These are phyloP conservation scores for Cantharis nigra DNA, from an alignment of 2,888 invertebrate species.

Conservation along the genomic window DNA sequence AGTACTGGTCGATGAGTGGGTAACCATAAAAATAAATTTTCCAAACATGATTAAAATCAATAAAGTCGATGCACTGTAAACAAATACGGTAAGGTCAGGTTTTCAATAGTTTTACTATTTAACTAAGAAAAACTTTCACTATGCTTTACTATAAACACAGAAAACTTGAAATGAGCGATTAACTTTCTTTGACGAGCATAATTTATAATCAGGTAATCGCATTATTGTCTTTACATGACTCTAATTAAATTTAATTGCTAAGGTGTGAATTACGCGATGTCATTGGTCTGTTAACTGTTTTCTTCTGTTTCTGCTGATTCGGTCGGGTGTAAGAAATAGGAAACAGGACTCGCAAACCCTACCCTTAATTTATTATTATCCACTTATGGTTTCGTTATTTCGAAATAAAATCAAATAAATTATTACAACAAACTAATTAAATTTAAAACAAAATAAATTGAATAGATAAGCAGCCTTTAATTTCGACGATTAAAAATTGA, in stretches of 20 bases:
- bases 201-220: not conserved
- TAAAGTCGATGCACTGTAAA: slow-evolving; percentile 5
- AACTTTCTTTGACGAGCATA: slow-evolving; percentile 11
- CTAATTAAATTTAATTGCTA: not conserved
- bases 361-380: not conserved
- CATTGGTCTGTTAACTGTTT: no score
- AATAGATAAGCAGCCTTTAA: not conserved
- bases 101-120: not conserved
- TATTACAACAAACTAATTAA: not conserved
- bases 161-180: not conserved
- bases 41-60: slow-evolving; percentile 1
- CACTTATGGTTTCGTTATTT: not conserved
- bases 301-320: no score
- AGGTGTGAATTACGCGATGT: not conserved
- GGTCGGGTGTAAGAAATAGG: no score
- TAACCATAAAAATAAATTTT: slow-evolving; percentile 4
- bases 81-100: slow-evolving; percentile 22
- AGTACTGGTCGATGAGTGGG: not conserved
- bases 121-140: slow-evolving; percentile 8
- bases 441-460: not conserved
- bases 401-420: not conserved
- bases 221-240: not conserved
- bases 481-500: not conserved
- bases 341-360: no score
- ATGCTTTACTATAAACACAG: not conserved